Percentiles rank a stretch among this genome's conserved stretches.
These are phyloP conservation scores for Arctia plantaginis DNA, from an alignment of 2,888 invertebrate genomes.

Conservation along the genomic window DNA sequence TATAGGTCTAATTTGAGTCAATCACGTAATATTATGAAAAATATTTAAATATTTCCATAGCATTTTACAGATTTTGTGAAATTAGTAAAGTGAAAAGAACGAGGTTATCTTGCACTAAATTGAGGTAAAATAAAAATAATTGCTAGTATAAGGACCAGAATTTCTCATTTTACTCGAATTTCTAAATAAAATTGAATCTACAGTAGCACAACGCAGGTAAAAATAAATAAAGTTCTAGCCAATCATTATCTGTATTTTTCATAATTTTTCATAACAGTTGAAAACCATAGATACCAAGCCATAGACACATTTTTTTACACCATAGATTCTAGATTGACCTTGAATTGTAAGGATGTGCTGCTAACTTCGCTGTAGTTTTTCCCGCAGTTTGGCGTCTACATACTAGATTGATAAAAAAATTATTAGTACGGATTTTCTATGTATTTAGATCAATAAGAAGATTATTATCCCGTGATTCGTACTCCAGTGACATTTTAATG, in stretches of 20 bases:
- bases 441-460: conserved; percentile 76
- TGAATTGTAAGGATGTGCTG: conserved; percentile 66
- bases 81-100: no score
- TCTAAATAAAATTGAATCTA: no score
- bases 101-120: no score
- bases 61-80: not conserved
- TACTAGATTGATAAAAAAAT: conserved; percentile 74
- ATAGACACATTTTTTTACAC: conserved; percentile 52
- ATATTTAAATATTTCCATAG: not conserved
- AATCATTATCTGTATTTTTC: not conserved
- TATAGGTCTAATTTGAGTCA: not conserved
- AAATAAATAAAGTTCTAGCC: no score
- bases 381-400: conserved; percentile 86
- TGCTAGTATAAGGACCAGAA: no score
- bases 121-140: no score
- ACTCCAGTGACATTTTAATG: conserved; percentile 70
- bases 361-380: conserved; percentile 85
- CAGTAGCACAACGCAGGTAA: no score
- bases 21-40: not conserved
- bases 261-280: not conserved
- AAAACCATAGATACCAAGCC: conserved; percentile 32
- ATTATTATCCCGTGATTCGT: conserved; percentile 63
- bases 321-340: conserved; percentile 72
- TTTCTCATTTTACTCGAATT: no score
- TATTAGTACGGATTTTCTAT: conserved; percentile 75